phyloP scores from a whole-genome alignment of 37 sponge, comb jelly and placozoan genomes.

The Diacarnus erythraeanus region DNA sequence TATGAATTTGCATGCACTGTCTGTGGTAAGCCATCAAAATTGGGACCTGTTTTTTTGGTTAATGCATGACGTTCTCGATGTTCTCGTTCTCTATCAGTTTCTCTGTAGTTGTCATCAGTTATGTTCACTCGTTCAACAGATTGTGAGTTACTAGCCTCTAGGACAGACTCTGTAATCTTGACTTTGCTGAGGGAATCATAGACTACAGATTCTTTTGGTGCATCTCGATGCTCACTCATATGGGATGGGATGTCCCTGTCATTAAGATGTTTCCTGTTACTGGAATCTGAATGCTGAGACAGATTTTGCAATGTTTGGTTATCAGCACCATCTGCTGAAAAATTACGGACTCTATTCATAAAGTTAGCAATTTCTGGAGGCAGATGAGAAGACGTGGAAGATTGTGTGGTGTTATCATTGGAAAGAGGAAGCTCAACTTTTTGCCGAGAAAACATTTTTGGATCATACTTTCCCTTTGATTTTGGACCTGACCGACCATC shows the following conservation, averaged over 20 bases:
- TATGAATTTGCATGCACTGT: not conserved
- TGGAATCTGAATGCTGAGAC: not conserved
- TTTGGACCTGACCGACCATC: not conserved
- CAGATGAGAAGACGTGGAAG: not conserved
- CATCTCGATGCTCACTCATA: not conserved
- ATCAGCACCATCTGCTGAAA: not conserved
- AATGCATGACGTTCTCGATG: no score
- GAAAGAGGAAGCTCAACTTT: not conserved
- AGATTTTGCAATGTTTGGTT: not conserved
- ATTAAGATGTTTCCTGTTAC: not conserved
- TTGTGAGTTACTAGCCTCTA: not conserved
- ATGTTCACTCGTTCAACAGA: not conserved
- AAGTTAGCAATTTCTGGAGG: conserved; percentile 17
- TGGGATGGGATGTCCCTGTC: not conserved
- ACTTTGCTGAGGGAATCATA: not conserved
- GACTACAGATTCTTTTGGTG: not conserved
- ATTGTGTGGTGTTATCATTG: not conserved
- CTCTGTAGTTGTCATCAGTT: no score
- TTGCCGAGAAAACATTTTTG: not conserved
- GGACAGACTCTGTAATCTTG: not conserved
- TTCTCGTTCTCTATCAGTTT: no score
- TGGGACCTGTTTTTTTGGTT: no score
- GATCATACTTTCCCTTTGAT: not conserved
- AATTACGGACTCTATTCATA: not conserved
- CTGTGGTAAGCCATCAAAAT: not conserved